Conservation (phyloP, 2,888 invertebrate genomes). For the Hipparchia sbordonii region DNA sequence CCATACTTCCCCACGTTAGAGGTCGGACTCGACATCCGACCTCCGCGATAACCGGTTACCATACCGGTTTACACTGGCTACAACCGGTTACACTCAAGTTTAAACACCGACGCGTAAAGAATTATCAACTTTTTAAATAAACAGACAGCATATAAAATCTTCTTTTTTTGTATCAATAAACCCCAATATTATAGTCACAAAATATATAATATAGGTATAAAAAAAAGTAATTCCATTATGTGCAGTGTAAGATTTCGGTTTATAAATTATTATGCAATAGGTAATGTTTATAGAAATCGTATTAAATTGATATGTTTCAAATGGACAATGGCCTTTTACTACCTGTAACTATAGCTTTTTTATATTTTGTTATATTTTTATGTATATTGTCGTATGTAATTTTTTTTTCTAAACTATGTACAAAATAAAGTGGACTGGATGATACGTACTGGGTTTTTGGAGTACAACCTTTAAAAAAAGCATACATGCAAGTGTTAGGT, state of each 20-base stretch:
- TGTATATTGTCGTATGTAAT: neutral
- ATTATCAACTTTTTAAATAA: constrained; percentile 51
- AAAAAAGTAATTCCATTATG: constrained; percentile 53
- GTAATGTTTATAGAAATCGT: constrained; percentile 78
- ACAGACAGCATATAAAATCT: constrained; percentile 49
- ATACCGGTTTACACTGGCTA: constrained; percentile 3
- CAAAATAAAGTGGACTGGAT: constrained; percentile 10
- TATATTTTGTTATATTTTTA: constrained; percentile 7
- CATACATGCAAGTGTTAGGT: neutral
- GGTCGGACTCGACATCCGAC: constrained; percentile 57
- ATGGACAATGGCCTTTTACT: constrained; percentile 74
- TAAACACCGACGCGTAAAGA: constrained; percentile 14
- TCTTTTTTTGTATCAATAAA: constrained; percentile 59
- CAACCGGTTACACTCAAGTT: constrained; percentile 18
- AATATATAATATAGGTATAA: constrained; percentile 34
- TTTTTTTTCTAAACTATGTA: constrained; percentile 3
- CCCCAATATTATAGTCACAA: constrained; percentile 54
- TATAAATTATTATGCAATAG: constrained; percentile 77
- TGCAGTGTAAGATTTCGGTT: constrained; percentile 68
- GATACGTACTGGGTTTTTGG: constrained; percentile 9
- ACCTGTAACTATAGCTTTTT: constrained; percentile 50
- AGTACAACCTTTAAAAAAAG: neutral
- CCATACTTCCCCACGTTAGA: constrained; percentile 61
- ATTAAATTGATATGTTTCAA: constrained; percentile 81
- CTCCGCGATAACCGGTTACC: constrained; percentile 45